phyloP scores from a whole-genome alignment of 2,888 invertebrate genomes.

The Ephialtes manifestator region DNA sequence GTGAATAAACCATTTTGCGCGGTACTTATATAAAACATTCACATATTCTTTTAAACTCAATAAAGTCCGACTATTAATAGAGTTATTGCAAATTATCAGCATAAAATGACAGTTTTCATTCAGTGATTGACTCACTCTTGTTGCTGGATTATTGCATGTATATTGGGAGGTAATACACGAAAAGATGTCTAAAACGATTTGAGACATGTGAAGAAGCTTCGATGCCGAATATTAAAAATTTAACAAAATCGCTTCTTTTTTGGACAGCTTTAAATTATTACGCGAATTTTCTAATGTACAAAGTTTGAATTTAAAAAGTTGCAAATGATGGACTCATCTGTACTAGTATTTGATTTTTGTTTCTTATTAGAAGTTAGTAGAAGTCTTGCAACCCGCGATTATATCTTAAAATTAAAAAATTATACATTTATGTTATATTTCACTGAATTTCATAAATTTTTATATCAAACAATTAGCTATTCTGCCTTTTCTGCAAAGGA shows the following conservation, averaged over 20 bases:
- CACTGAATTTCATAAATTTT: too few relatives aligned
- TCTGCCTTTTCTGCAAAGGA: too few relatives aligned
- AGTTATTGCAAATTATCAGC: background rate
- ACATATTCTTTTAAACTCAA: background rate
- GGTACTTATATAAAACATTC: background rate
- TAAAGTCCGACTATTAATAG: background rate
- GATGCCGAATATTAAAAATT: too few relatives aligned
- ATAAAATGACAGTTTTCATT: background rate
- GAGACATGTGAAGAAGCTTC: background rate
- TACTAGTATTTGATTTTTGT: too few relatives aligned
- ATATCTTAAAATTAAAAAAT: too few relatives aligned
- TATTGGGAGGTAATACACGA: background rate
- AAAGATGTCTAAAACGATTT: background rate
- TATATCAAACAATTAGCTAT: too few relatives aligned
- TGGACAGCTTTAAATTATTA: background rate
- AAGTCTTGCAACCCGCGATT: too few relatives aligned
- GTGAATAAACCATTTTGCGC: background rate
- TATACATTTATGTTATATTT: too few relatives aligned
- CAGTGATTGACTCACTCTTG: background rate
- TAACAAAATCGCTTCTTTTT: background rate
- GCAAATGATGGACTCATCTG: too few relatives aligned
- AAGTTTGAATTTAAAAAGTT: too few relatives aligned
- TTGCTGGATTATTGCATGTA: conserved; percentile 12
- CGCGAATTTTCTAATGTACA: too few relatives aligned
- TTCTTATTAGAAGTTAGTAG: too few relatives aligned